Conservation (phyloP, 92 coral and sea anemone genomes). For the Zoanthus sansibaricus region DNA sequence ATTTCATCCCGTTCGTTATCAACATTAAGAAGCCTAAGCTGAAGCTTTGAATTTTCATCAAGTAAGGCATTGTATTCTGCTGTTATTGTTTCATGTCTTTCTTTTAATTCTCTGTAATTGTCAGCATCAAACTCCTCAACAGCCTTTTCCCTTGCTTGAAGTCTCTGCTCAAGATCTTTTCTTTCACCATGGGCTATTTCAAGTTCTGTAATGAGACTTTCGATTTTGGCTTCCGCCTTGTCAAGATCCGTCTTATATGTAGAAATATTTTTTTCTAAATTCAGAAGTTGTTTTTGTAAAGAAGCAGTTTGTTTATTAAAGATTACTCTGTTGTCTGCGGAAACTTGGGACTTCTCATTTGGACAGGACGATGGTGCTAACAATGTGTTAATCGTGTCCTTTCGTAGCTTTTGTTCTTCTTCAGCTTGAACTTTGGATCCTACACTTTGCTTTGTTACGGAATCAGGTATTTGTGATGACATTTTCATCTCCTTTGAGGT, state of each 20-base stretch:
- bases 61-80: slow-evolving; percentile 57
- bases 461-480: too few relatives aligned
- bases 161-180: slow-evolving; percentile 32
- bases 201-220: slow-evolving; percentile 43
- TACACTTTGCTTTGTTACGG: too few relatives aligned
- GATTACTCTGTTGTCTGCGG: slow-evolving; percentile 59
- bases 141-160: not conserved
- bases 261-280: slow-evolving; percentile 73
- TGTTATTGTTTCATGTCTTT: slow-evolving; percentile 62
- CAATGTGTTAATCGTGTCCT: not conserved
- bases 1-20: slow-evolving; percentile 35
- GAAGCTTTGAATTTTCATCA: slow-evolving; percentile 49
- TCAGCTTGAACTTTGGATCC: too few relatives aligned
- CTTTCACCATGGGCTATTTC: slow-evolving; percentile 38
- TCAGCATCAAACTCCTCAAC: slow-evolving; percentile 45
- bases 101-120: slow-evolving; percentile 59
- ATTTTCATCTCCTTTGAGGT: too few relatives aligned
- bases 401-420: too few relatives aligned
- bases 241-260: slow-evolving; percentile 79
- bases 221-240: slow-evolving; percentile 68
- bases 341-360: slow-evolving; percentile 13
- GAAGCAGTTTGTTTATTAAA: slow-evolving; percentile 73
- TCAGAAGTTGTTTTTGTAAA: slow-evolving; percentile 72
- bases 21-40: slow-evolving; percentile 7
- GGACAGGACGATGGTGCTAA: not conserved